Percentiles rank a stretch among this genome's conserved stretches.
Conservation (phyloP, 1,140 invertebrate genomes). For the Bathynomus jamesi region DNA sequence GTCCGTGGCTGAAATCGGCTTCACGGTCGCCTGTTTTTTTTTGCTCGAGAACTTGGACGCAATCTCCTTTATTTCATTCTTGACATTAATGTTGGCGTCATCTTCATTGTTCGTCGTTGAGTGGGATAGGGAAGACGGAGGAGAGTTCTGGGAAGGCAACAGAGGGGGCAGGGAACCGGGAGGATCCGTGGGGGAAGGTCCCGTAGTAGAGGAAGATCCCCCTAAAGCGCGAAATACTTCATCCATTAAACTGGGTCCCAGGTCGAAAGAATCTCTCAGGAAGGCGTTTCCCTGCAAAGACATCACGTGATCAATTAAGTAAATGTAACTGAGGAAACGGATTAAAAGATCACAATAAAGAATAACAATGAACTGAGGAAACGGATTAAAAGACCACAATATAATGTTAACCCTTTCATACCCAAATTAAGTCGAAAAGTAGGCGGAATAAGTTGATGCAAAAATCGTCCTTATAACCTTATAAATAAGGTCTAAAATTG, state of each 20-base stretch:
- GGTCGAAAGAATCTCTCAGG: slow-evolving; percentile 64
- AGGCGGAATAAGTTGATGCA: no score
- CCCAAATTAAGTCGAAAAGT: no score
- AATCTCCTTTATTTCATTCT: slow-evolving; percentile 66
- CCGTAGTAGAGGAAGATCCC: slow-evolving; percentile 32
- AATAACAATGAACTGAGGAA: not conserved
- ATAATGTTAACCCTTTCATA: no score
- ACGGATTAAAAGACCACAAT: no score
- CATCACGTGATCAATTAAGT: no score
- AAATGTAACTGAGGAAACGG: no score
- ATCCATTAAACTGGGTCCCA: slow-evolving; percentile 84
- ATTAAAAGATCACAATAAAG: slow-evolving; percentile 41
- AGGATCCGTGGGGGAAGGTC: slow-evolving; percentile 19
- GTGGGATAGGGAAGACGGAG: slow-evolving; percentile 5
- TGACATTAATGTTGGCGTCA: slow-evolving; percentile 58
- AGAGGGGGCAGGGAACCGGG: slow-evolving; percentile 21
- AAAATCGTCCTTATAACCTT: no score
- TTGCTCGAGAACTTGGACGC: slow-evolving; percentile 49
- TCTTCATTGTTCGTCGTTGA: slow-evolving; percentile 40
- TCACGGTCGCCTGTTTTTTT: slow-evolving; percentile 74
- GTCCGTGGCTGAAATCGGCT: slow-evolving; percentile 88
- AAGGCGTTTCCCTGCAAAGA: not conserved
- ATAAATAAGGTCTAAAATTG: no score
- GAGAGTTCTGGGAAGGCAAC: slow-evolving; percentile 17
- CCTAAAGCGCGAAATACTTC: slow-evolving; percentile 79